These are phyloP conservation scores for Chauna torquata DNA, from an alignment of 2,113 vertebrate genomes.

Conservation along the genomic window DNA sequence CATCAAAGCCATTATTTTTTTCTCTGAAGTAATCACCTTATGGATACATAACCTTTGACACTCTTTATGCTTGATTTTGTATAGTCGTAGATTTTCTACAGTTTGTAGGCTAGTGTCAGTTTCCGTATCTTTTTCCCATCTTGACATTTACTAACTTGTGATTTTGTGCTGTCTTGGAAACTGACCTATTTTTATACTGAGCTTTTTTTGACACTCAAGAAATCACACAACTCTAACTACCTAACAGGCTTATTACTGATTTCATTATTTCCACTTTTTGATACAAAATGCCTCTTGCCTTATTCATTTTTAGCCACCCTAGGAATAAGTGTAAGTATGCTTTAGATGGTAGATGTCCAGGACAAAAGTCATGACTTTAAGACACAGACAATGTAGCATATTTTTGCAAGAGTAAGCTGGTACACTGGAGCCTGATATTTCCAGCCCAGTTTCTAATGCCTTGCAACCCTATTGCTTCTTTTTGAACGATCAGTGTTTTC, in stretches of 20 bases:
- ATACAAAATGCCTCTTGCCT: not conserved
- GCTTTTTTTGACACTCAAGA: not conserved
- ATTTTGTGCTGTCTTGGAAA: slow-evolving; percentile 4
- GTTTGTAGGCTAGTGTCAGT: not conserved
- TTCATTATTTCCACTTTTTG: not conserved
- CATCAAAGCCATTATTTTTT: not conserved
- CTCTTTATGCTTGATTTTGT: not conserved
- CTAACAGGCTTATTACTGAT: not conserved
- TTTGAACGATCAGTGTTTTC: not conserved
- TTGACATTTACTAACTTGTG: not conserved
- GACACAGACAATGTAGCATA: not conserved
- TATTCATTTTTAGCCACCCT: not conserved
- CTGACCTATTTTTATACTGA: not conserved
- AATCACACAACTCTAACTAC: not conserved
- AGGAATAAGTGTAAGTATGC: not conserved
- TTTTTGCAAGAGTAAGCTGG: not conserved
- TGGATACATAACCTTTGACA: not conserved
- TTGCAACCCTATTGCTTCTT: not conserved
- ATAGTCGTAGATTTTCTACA: not conserved
- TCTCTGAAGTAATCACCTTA: not conserved
- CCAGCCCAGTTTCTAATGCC: not conserved
- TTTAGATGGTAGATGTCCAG: not conserved
- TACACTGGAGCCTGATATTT: not conserved
- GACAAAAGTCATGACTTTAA: not conserved
- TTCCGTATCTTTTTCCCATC: not conserved